Conservation (phyloP, 2,797 vertebrate genomes). For the Sarcophilus harrisii region DNA sequence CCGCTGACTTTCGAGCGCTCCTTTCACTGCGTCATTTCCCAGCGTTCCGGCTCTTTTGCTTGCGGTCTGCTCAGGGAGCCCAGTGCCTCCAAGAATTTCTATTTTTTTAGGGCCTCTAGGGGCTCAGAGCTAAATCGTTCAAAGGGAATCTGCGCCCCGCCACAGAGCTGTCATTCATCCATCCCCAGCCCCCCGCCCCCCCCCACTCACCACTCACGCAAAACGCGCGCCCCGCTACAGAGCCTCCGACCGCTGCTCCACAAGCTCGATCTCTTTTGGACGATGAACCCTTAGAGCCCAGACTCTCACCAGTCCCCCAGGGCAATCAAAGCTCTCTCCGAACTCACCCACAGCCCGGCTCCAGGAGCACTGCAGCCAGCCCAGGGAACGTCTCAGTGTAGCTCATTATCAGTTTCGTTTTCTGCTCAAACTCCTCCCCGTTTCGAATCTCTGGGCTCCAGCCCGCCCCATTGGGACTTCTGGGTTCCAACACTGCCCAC, state of each 20-base stretch:
- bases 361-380: accelerated
- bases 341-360: not conserved
- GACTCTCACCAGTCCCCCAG: accelerated
- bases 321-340: no score
- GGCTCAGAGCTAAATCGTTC: not conserved
- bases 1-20: not conserved
- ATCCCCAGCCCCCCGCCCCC: not conserved
- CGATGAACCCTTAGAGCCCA: not conserved
- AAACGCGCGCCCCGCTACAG: not conserved
- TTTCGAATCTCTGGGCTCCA: accelerated
- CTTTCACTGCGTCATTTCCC: not conserved
- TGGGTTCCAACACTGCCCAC: no score
- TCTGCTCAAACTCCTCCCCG: slow-evolving; percentile 61
- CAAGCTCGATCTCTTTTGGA: not conserved
- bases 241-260: not conserved
- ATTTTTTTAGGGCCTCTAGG: accelerated
- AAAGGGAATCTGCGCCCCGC: not conserved
- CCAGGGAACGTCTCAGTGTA: accelerated
- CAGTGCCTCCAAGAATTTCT: not conserved
- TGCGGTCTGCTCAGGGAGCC: not conserved
- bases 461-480: not conserved
- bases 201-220: not conserved
- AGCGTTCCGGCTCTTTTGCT: not conserved
- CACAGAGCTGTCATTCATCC: not conserved
- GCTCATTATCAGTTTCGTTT: slow-evolving; percentile 56